phyloP scores from a whole-genome alignment of 1,140 invertebrate genomes.

The Drosophila miranda region DNA sequence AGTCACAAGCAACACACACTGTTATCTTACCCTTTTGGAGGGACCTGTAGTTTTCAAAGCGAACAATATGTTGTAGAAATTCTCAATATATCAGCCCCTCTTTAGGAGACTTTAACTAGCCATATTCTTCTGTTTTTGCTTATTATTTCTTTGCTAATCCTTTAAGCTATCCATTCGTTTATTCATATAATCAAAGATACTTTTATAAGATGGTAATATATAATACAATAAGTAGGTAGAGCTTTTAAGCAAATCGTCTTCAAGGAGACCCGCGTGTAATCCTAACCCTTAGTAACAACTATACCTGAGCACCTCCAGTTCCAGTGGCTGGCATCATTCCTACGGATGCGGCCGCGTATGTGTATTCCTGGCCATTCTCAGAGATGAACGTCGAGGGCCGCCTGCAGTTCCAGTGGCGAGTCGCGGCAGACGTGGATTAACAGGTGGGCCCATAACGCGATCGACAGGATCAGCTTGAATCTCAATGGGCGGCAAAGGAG shows the following conservation, averaged over 20 bases:
- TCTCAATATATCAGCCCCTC: conserved; percentile 9
- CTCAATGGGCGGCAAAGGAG: conserved; percentile 74
- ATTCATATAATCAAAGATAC: conserved; percentile 12
- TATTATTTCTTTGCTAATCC: background rate
- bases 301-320: conserved; percentile 62
- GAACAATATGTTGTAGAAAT: too few species aligned
- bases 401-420: conserved; percentile 34
- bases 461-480: conserved; percentile 62
- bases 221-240: conserved; percentile 16
- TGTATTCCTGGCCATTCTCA: conserved; percentile 54
- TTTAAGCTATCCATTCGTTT: conserved; percentile 9
- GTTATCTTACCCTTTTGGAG: too few species aligned
- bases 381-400: conserved; percentile 46
- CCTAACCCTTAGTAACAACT: conserved; percentile 50
- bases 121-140: background rate
- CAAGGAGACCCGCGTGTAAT: conserved; percentile 6
- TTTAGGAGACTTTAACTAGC: conserved; percentile 1
- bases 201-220: conserved; percentile 8
- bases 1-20: too few species aligned
- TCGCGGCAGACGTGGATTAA: conserved; percentile 75
- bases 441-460: conserved; percentile 76
- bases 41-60: too few species aligned
- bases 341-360: conserved; percentile 49
- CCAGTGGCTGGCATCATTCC: background rate
- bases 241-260: conserved; percentile 30